Evolutionary conservation across 1,140 invertebrate genomes (phyloP), one percentile per base, ranked within the genome.

Genomic region (Trachymyrmex septentrionalis): DNA sequence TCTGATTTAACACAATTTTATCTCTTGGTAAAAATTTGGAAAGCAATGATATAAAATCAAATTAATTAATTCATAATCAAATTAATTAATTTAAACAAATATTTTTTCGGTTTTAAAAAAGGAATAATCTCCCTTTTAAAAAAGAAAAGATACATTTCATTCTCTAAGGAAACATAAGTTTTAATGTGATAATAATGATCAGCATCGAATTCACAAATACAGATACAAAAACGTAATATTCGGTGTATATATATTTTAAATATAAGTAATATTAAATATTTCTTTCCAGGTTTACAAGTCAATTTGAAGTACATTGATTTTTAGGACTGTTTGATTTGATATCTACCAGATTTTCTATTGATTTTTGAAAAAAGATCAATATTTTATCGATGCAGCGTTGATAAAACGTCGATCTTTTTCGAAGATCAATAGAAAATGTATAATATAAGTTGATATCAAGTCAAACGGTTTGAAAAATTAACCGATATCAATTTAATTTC

Each of bases 11-110:
- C 6, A n/a, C 64, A 12, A 66, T 66, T 38, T 66, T 0, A 66
- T 66, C 10, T 66, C 19, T 38, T 30, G 14, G 6, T 66, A n/a
- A 66, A 66, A 38, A 38, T n/a, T 66, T 66, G 19, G 9, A 21
- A 38, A 66, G 19, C 30, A 66, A 66, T 14, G 59, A 30, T 38
- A 38, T 38, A 12, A 21, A 38, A 10, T 38, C 2, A 38, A 66
- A 66, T 66, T 21, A 38, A 66, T 21, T 66, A 12, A 66, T 38
- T 66, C n/a, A 5, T 38, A 66, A 66, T 66, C 30, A 38, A 66
- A 66, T 66, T 21, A 38, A 66, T 21, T 66, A 12, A 66, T 38
- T 66, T 0, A 19, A n/a, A n/a, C 10, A 38, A 38, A 66, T 66
- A 38, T n/a, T 66, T 66, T 66, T 38, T 19, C 30, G 2, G 16